Conservation (phyloP, 1,140 invertebrate genomes). For the Stegodyphus mimosarum region DNA sequence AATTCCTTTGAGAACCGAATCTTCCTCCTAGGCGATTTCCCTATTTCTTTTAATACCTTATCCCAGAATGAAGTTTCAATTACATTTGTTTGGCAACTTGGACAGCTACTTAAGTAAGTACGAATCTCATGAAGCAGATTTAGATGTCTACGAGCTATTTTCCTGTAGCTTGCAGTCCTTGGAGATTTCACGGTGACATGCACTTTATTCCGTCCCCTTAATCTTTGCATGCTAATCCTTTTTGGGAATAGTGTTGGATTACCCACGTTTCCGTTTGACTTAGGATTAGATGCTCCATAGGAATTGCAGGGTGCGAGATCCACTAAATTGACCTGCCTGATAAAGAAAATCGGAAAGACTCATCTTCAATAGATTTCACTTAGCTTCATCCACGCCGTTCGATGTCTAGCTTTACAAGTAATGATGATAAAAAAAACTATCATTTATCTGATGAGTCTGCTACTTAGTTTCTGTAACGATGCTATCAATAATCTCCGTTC, state of each 20-base stretch:
- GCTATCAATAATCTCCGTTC: too few relatives aligned
- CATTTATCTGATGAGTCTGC: too few relatives aligned
- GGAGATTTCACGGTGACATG: conserved; percentile 39
- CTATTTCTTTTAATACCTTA: conserved; percentile 16
- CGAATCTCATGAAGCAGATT: conserved; percentile 31
- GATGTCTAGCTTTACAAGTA: too few relatives aligned
- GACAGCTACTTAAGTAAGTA: conserved; percentile 47
- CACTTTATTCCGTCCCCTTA: conserved; percentile 43
- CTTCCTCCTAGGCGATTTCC: not conserved
- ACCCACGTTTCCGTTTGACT: conserved; percentile 23
- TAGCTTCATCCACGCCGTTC: conserved; percentile 30
- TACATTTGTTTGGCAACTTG: conserved; percentile 37
- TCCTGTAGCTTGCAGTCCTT: conserved; percentile 12
- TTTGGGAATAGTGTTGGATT: conserved; percentile 56
- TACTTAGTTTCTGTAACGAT: too few relatives aligned
- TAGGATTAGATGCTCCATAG: conserved; percentile 33
- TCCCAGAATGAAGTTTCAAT: conserved; percentile 28
- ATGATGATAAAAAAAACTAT: too few relatives aligned
- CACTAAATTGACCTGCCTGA: conserved; percentile 44
- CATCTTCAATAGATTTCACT: conserved; percentile 54
- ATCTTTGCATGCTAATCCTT: conserved; percentile 46
- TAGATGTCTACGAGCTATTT: conserved; percentile 17
- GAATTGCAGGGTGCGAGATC: conserved; percentile 17
- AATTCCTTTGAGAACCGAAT: too few relatives aligned
- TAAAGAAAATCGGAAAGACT: conserved; percentile 41